phyloP scores from a whole-genome alignment of 2,797 vertebrate genomes.

The Rhadinocentrus ornatus region DNA sequence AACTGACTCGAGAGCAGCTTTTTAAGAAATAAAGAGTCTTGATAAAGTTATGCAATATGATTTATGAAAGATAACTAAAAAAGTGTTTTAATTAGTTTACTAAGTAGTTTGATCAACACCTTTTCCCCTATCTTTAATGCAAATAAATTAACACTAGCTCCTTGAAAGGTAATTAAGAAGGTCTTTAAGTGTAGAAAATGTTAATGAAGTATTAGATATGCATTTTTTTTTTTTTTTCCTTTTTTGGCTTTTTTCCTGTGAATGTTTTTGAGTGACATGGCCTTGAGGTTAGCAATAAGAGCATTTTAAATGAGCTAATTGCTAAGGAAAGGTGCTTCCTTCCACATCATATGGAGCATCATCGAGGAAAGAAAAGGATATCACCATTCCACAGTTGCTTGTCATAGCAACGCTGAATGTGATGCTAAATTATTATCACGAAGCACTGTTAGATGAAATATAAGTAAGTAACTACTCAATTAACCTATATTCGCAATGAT shows the following conservation, averaged over 20 bases:
- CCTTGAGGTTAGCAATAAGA: not conserved
- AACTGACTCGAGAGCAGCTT: conserved; percentile 4
- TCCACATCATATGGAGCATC: not conserved
- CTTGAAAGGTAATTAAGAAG: conserved; percentile 68
- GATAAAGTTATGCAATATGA: conserved; percentile 23
- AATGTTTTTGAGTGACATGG: not conserved
- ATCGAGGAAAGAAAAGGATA: not conserved
- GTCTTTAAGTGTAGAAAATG: conserved; percentile 53
- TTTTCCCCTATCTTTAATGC: conserved; percentile 33
- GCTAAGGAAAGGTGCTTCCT: not conserved
- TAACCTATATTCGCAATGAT: too few species aligned
- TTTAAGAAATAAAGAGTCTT: conserved; percentile 14
- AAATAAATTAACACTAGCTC: conserved; percentile 66
- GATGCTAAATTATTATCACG: not conserved
- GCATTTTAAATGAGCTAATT: not conserved
- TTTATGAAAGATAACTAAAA: conserved; percentile 9
- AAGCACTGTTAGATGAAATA: not conserved
- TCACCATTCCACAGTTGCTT: not conserved
- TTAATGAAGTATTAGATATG: conserved; percentile 30
- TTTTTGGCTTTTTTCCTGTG: not conserved
- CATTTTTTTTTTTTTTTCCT: not conserved
- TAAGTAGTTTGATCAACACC: conserved; percentile 33
- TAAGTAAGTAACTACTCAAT: not conserved
- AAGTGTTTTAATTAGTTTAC: conserved; percentile 35
- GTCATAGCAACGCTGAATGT: not conserved